Evolutionary conservation across 2,113 vertebrate species (phyloP), one percentile per base, ranked within the genome.

Genomic region (Romanogobio albipinnatus): DNA sequence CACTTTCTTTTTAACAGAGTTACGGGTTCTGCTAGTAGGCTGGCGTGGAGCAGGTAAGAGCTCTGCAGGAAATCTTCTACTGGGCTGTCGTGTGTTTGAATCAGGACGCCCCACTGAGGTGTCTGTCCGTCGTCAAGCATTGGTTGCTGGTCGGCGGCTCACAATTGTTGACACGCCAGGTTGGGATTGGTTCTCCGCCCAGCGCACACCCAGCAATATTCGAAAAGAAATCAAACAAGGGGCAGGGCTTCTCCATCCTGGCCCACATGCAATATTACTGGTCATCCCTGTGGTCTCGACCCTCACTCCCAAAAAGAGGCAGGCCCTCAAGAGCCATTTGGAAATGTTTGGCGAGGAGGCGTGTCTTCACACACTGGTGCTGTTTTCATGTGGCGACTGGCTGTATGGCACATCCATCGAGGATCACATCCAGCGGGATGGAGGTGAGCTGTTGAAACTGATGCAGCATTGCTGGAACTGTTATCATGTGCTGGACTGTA

Each of bases 1-100:
- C 24, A 62, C 77, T 49, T 61, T n/a, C 24, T 64, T 70, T 45
- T 49, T 76, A 15, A 26, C 87, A 95, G 94, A 95, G 85, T 36
- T 95, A 53, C 89, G 94, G 75, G 77, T 95, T 80, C 89, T 95
- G 70, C 26, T 95, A 86, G 79, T 95, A 66, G 94, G 94, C 26
- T 94, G 94, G 94, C 94, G 94, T 86, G 94, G 94, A 1, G 93
- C 92, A 17, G 94, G 94, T 1, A 95, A 95, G 88, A 94, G 94
- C 88, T 93, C 93, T 0, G 94, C 92, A 82, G 94, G 94, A 22
- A 95, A 95, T 85, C 29, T 91, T 85, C 93, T 95, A 80, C 91
- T 95, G 77, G 94, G 94, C 26, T 91, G 91, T 1, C 91, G 88
- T 3, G 93, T 59, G 76, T 95, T 95, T n/a, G 93, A 94, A 84